Conservation (phyloP, 2,888 invertebrate genomes). For the Pogonocherus hispidulus region DNA sequence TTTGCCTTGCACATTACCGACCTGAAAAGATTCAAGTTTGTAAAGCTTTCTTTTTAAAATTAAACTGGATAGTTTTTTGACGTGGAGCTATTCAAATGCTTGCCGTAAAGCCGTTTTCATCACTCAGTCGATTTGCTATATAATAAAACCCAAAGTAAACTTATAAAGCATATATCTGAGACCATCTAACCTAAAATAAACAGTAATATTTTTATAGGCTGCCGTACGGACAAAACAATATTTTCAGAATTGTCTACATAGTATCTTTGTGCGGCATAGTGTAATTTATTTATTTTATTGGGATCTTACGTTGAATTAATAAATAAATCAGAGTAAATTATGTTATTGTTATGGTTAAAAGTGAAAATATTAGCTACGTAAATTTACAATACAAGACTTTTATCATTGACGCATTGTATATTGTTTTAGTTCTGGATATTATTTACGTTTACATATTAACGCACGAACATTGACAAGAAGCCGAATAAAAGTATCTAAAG, state of each 20-base stretch:
- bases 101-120: background rate
- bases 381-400: slow-evolving; percentile 18
- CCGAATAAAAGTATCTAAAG: background rate
- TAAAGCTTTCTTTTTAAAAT: too few species aligned
- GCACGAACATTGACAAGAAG: background rate
- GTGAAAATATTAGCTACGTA: slow-evolving; percentile 23
- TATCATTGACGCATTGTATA: slow-evolving; percentile 15
- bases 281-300: slow-evolving; percentile 25
- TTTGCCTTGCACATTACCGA: too few species aligned
- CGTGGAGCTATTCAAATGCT: background rate
- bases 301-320: slow-evolving; percentile 17
- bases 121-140: background rate
- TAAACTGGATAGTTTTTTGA: too few species aligned
- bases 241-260: slow-evolving; percentile 10
- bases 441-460: background rate
- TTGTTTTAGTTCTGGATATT: slow-evolving; percentile 19
- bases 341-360: slow-evolving; percentile 24
- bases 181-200: slow-evolving; percentile 6
- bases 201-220: slow-evolving; percentile 11
- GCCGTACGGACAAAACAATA: slow-evolving; percentile 10
- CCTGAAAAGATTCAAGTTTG: too few species aligned
- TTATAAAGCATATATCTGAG: background rate
- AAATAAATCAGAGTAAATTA: slow-evolving; percentile 25
- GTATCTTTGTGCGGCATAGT: slow-evolving; percentile 6
- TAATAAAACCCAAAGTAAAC: slow-evolving; percentile 7